phyloP scores from a whole-genome alignment of 2,888 invertebrate species.

The Dasypolia templi region DNA sequence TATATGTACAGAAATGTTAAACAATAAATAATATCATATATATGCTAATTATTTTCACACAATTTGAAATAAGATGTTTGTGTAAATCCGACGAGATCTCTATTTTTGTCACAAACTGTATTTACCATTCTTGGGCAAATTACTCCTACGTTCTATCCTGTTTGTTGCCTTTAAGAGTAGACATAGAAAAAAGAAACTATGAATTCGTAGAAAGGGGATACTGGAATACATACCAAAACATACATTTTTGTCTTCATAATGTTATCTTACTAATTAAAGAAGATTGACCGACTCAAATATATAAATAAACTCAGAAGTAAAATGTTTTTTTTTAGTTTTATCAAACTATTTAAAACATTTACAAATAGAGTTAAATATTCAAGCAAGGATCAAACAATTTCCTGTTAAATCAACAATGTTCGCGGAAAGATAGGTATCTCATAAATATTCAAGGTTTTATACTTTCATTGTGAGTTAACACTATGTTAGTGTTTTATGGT shows the following conservation, averaged over 20 bases:
- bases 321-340: background rate
- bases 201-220: background rate
- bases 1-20: background rate
- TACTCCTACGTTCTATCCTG: background rate
- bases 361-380: background rate
- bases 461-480: slow-evolving; percentile 20
- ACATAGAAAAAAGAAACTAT: background rate
- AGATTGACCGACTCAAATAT: background rate
- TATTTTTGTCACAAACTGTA: background rate
- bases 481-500: background rate
- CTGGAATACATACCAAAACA: background rate
- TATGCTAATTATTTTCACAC: background rate
- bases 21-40: background rate
- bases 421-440: slow-evolving; percentile 36
- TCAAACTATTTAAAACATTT: background rate
- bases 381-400: slow-evolving; percentile 35
- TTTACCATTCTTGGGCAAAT: background rate
- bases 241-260: background rate
- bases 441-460: slow-evolving; percentile 38
- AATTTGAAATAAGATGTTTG: background rate
- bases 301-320: too few species aligned
- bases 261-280: background rate
- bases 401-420: slow-evolving; percentile 37
- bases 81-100: background rate
- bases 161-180: background rate